Conservation (phyloP, 23 tunicate genomes). For the Botrylloides violaceus region DNA sequence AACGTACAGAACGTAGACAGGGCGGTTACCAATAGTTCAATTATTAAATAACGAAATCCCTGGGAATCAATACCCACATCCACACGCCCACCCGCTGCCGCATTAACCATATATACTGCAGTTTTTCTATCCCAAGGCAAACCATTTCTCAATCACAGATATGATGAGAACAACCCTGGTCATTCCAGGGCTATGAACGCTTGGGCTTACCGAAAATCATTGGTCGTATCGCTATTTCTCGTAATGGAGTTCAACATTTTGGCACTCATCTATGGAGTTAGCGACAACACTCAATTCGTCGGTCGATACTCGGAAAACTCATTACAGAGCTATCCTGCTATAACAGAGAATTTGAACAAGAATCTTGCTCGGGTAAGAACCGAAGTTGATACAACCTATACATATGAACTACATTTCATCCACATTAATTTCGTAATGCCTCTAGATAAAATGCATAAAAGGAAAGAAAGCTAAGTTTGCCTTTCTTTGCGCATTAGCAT, state of each 20-base stretch:
- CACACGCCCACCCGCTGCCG: too few relatives aligned
- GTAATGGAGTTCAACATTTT: constrained; percentile 39
- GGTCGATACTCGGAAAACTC: constrained; percentile 17
- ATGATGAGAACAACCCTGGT: neutral
- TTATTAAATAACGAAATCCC: too few relatives aligned
- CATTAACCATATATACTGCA: too few relatives aligned
- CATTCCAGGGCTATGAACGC: constrained; percentile 31
- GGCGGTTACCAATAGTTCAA: too few relatives aligned
- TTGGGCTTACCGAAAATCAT: constrained; percentile 46
- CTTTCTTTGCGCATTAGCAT: neutral
- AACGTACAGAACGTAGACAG: too few relatives aligned
- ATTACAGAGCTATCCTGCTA: neutral
- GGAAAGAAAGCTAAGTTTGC: neutral
- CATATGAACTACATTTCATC: neutral
- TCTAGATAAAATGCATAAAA: neutral
- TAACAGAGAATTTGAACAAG: neutral
- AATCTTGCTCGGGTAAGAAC: neutral
- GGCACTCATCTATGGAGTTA: constrained; percentile 42
- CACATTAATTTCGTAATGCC: neutral
- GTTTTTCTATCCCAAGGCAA: too few relatives aligned
- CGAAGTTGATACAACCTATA: too few relatives aligned
- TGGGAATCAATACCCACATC: too few relatives aligned
- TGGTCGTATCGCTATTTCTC: constrained; percentile 35
- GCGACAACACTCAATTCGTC: constrained; percentile 35
- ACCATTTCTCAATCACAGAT: too few relatives aligned